These are phyloP conservation scores for Neocrepidodera transversa DNA, from an alignment of 2,888 invertebrate genomes.

Conservation along the genomic window DNA sequence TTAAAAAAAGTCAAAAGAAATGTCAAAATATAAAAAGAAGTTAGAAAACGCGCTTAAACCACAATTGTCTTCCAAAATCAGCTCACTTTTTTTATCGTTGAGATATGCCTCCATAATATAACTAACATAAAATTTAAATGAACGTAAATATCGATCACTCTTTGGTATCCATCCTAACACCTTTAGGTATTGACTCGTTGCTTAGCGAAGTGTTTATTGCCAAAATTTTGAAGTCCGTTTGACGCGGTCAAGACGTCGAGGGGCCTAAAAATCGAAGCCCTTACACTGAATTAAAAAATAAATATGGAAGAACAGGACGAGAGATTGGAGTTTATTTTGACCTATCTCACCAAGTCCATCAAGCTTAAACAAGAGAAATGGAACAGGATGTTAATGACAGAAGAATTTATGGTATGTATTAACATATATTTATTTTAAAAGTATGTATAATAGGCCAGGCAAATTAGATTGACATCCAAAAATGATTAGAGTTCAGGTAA, in stretches of 20 bases:
- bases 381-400: slow-evolving; percentile 78
- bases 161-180: slow-evolving; percentile 1
- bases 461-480: too few species aligned
- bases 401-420: slow-evolving; percentile 72
- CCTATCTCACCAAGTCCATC: slow-evolving; percentile 75
- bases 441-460: too few species aligned
- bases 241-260: slow-evolving; percentile 52
- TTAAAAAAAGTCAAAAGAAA: too few species aligned
- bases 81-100: too few species aligned
- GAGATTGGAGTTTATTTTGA: slow-evolving; percentile 80
- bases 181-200: slow-evolving; percentile 38
- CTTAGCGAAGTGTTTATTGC: slow-evolving; percentile 49
- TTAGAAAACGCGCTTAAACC: neutral
- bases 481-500: too few species aligned
- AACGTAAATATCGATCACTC: slow-evolving; percentile 5
- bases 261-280: slow-evolving; percentile 32
- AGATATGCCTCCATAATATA: too few species aligned
- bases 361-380: slow-evolving; percentile 88
- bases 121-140: neutral
- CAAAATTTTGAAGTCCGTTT: slow-evolving; percentile 9
- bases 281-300: neutral
- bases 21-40: too few species aligned
- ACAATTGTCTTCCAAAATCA: neutral
- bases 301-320: slow-evolving; percentile 67
- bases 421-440: too few species aligned